These are phyloP conservation scores for Podarcis cretensis DNA, from an alignment of 2,113 vertebrate species.

Conservation along the genomic window DNA sequence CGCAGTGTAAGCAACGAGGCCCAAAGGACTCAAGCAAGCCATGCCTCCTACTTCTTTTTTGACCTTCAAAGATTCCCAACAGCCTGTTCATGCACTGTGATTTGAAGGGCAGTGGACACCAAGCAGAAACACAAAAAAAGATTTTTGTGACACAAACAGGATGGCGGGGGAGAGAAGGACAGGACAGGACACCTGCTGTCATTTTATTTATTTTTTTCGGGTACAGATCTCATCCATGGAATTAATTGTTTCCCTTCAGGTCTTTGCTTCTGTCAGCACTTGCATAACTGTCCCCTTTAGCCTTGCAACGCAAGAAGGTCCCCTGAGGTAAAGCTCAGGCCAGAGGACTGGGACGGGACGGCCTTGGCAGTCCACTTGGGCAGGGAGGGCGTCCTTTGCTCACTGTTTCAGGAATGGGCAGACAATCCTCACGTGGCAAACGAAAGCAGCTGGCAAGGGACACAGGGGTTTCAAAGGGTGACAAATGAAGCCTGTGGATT, in stretches of 20 bases:
- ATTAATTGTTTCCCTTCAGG: neutral
- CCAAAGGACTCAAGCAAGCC: too few relatives aligned
- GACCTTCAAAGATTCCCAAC: too few relatives aligned
- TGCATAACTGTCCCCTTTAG: neutral
- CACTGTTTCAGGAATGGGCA: neutral
- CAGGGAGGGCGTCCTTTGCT: neutral
- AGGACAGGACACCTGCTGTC: neutral
- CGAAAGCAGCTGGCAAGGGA: neutral
- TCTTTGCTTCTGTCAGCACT: neutral
- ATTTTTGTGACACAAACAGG: neutral
- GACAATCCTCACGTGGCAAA: neutral
- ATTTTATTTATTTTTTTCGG: too few relatives aligned
- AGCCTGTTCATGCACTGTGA: neutral
- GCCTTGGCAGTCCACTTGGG: neutral
- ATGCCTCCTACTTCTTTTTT: too few relatives aligned
- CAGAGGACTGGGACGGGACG: neutral
- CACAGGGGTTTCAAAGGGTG: neutral
- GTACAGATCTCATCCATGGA: neutral
- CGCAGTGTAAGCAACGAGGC: too few relatives aligned
- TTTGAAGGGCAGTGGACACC: neutral
- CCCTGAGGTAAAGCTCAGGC: neutral
- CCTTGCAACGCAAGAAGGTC: neutral
- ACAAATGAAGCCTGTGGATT: neutral
- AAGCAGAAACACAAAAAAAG: neutral
- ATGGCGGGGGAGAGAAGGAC: neutral